Evolutionary conservation across 2,888 invertebrate species (phyloP), one percentile per base, ranked within the genome.

Genomic region (Melieria crassipennis): DNA sequence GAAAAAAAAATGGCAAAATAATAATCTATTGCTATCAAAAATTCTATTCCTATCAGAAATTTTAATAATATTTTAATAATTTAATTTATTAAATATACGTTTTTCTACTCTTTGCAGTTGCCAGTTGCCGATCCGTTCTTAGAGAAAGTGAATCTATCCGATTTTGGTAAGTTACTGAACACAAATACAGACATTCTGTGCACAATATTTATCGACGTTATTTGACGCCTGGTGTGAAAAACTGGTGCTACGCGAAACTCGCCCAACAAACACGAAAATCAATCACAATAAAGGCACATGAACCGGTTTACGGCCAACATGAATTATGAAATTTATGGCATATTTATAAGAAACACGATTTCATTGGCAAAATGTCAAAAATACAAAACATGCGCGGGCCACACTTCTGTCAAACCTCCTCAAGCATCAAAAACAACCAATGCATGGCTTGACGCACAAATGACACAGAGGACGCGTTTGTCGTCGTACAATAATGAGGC

Each of bases 91-190:
- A 0, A n/a, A 7, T 57, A 11, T 47, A 55, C 30, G 7, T 13
- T 65, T 66, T 45, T 7, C 13, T 30, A 9, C 16, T 64, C 50
- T 48, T 91, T 92, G 70, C 91, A 96, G 96, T 89, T 96, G 82
- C 96, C 96, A 73, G 94, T 94, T 67, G 95, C 94, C 65, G 96
- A 96, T 88, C 96, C 96, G 62, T 96, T 96, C 88, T 87, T 96
- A 88, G 96, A 95, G 87, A 96, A 95, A 90, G 92, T 93, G 80
- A 92, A 90, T 84, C 87, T 92, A 78, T 91, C 92, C 65, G 93
- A 93, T 89, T 89, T 93, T 81, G 92, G 92, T 94, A 87, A 92
- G 92, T 90, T 30, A 9, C 10, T 46, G 58, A 46, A 47, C 16
- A 64, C 30, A 50, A 63, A 47, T 11, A 42, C 45, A 6, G 10